phyloP scores from a whole-genome alignment of 2,797 vertebrate genomes.

The Tiaroga cobitis region DNA sequence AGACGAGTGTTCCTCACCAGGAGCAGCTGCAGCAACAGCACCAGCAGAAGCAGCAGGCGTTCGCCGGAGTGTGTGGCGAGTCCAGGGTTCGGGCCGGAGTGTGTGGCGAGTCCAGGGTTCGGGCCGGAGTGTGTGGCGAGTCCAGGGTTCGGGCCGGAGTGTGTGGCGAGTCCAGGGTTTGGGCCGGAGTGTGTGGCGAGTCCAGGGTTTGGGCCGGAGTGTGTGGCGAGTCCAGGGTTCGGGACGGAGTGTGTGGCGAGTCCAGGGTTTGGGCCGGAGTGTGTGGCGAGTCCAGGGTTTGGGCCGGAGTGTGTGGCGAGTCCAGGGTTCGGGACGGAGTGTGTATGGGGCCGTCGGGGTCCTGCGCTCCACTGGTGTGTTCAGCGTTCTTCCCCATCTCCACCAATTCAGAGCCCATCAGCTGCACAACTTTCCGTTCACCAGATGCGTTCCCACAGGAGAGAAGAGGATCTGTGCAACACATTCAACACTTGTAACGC shows the following conservation, averaged over 20 bases:
- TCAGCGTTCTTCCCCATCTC: conserved; percentile 80
- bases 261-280: conserved; percentile 71
- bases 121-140: too few relatives aligned
- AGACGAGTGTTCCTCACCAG: conserved; percentile 78
- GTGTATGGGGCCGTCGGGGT: conserved; percentile 58
- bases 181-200: conserved; percentile 64
- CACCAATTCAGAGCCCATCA: conserved; percentile 78
- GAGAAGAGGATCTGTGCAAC: neutral
- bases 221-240: neutral
- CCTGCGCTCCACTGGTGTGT: conserved; percentile 74
- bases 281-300: too few relatives aligned
- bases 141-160: too few relatives aligned
- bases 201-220: conserved; percentile 71
- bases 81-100: too few relatives aligned
- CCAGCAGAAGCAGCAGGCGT: conserved; percentile 99
- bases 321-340: conserved; percentile 71
- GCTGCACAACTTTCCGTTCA: conserved; percentile 57
- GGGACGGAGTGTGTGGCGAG: conserved; percentile 64
- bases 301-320: conserved; percentile 64
- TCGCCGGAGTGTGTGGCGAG: conserved; percentile 62
- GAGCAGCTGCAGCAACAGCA: conserved; percentile 99
- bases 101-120: too few relatives aligned
- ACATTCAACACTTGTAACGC: conserved; percentile 35
- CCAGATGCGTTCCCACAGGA: neutral
- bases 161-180: too few relatives aligned